Base-by-base conservation (phyloP, 2,797 vertebrate species). In the Orientallactaga sibirica region DNA sequence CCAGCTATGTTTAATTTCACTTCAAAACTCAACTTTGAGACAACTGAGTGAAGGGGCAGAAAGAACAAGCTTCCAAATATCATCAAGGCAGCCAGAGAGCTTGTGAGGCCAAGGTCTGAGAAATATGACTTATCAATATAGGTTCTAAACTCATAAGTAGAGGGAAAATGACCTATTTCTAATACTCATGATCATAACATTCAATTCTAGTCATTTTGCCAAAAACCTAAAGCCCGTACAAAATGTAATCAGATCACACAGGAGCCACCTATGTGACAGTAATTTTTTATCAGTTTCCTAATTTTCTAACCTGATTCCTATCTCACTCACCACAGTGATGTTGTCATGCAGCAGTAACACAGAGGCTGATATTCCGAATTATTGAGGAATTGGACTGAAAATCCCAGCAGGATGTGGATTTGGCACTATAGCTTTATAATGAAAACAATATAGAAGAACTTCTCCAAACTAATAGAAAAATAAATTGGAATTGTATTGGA, bases 391-490 rank as follows among this genome's bases (percentile, higher is more conserved):
- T 55, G 24, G 52, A 41, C 75, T 66, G 61, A 88, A 68, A 58
- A 67, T 73, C 92, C 79, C 24, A 83, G 73, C 66, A 78, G 16
- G n/a, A 78, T 81, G 24, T 83, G 75, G 24, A 71, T 37, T 93
- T 92, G 75, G 66, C 66, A 86, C 55, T 9, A 15, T 58, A 12
- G 41, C 76, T 64, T 94, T 87, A 37, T 24, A 83, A 91, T 76
- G 68, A 92, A 90, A 96, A 80, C 88, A 11, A 83, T 25, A 74
- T 11, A 55, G 55, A 84, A 55, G 55, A 84, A 48, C 20, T 43
- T 66, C 89, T 93, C 61, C 16, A 80, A 41, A 74, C 37, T 93
- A 96, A 97, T 82, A 4, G 87, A 91, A 95, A 83, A 94, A 83
- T n/a, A 95, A 90, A 86, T 95, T 93, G 86, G 79, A 78, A 88